Base-by-base conservation (phyloP, 2,888 invertebrate species). In the Pediacus dermestoides region DNA sequence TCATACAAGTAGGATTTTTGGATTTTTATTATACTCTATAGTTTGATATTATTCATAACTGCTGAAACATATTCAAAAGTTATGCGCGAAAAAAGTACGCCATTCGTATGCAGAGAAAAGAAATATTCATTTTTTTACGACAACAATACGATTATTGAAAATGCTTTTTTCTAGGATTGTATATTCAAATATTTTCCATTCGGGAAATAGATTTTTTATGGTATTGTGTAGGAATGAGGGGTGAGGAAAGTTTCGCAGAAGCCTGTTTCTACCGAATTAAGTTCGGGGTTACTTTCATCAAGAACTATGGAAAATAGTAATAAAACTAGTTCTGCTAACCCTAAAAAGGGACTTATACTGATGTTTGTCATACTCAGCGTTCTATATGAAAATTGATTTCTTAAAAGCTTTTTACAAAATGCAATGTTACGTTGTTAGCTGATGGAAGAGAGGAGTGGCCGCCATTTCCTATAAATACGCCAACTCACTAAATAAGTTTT, bases 161-260 rank as follows among this genome's bases (percentile, higher is more conserved):
- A 28, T 28, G 12, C 9, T 23, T 9, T 23, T 52, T 50, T 45
- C 53, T 37, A 48, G 50, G 57, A 57, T 57, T 56, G 55, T 50
- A 49, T 56, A 55, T 28, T 28, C 10, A 53, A 63, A 61, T 61
- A 57, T 55, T 57, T 55, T 59, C 28, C 57, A 61, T 60, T 60
- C 58, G 46, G 44, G 44, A 60, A 53, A 63, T 63, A 61, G 63
- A 63, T 58, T 58, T 57, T 56, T 51, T 56, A 55, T 55, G 38
- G 49, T 50, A 41, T 37, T 30, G n/a, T n/a, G n/a, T n/a, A n/a
- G n/a, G n/a, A n/a, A n/a, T n/a, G n/a, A n/a, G n/a, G 38, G 37
- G 15, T 31, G 37, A 34, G 28, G 37, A 40, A 41, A 49, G 40
- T 35, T 51, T 47, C 28, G 39, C 41, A 47, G 45, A 40, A 38